A percentile compares a stretch with the other conserved stretches of the same genome.
These are phyloP conservation scores for Takifugu flavidus DNA, from an alignment of 2,113 vertebrate genomes.

Conservation along the genomic window DNA sequence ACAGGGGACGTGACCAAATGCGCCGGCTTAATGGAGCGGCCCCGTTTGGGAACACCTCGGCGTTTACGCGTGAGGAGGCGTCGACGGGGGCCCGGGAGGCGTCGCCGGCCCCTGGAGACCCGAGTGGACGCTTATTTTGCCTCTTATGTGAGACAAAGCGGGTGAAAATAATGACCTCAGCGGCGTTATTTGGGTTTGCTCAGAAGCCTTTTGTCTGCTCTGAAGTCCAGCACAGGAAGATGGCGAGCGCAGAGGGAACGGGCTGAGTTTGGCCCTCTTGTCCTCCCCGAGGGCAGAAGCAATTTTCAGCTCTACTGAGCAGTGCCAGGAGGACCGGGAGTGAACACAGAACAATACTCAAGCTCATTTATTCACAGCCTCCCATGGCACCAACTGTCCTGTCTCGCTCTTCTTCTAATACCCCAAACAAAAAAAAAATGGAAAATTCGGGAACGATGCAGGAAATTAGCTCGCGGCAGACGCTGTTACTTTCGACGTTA, in stretches of 20 bases:
- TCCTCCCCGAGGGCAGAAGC: slow-evolving; percentile 62
- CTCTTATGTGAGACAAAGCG: no score
- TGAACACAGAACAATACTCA: slow-evolving; percentile 67
- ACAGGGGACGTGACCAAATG: slow-evolving; percentile 30
- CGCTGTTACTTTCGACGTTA: no score
- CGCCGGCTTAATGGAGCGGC: slow-evolving; percentile 15
- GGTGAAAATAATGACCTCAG: neutral
- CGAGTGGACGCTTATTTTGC: no score
- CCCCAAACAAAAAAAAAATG: slow-evolving; percentile 27
- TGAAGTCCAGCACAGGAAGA: slow-evolving; percentile 12
- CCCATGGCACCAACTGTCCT: slow-evolving; percentile 38
- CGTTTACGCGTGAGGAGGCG: no score
- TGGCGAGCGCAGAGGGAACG: slow-evolving; percentile 26
- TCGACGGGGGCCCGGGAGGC: no score
- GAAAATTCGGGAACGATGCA: neutral
- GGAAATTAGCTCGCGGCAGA: no score
- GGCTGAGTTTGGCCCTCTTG: slow-evolving; percentile 32
- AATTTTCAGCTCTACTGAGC: slow-evolving; percentile 79
- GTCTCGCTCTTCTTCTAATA: slow-evolving; percentile 19
- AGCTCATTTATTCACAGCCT: slow-evolving; percentile 63
- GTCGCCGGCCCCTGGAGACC: no score
- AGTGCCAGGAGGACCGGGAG: slow-evolving; percentile 58
- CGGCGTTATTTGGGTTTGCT: neutral
- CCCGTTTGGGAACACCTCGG: slow-evolving; percentile 1
- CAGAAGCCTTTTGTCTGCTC: neutral